Base-by-base conservation (phyloP, 2,888 invertebrate species). In the Drosophila buzzatii region DNA sequence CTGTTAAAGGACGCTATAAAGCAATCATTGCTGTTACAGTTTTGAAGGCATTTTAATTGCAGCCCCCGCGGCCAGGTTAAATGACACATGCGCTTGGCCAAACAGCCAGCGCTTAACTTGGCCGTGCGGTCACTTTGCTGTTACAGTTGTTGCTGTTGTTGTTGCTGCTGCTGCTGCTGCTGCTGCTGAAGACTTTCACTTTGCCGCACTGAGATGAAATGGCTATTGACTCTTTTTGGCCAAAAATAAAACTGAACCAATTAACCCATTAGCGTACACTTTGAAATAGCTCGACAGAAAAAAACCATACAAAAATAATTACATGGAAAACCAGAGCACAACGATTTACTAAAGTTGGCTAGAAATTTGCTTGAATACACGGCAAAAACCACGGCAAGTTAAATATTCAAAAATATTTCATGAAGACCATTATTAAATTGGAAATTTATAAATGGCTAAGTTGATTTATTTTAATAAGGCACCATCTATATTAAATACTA, bases 21-120 rank as follows among this genome's bases (percentile, higher is more conserved):
- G 44, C 49, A 68, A 68, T 72, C 64, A 60, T 44, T 37, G 55
- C 51, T 52, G 77, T 79, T 79, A 75, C 80, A 87, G 82, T 82
- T 85, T 84, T 85, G 57, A 74, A 79, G 89, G 79, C 74, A 83
- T 88, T 81, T 85, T 85, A 85, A 85, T 88, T 82, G 79, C 86
- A 76, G 72, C 85, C 68, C 83, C 88, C 70, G 82, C 82, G 84
- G 73, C 76, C 55, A 88, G 64, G 61, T 64, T 79, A 85, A 88
- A 88, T 88, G 88, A 85, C 84, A 85, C 85, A 85, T 85, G 74
- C 74, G 70, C 72, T 73, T 58, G 82, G 62, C 56, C 56, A 67
- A 62, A 8, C 35, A 65, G 60, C 41, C 64, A 64, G 49, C 33
- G 65, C 66, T 66, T 58, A 55, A 73, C 44, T 73, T 78, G 75